Evolutionary conservation across 2,797 vertebrate genomes (phyloP), one percentile per base, ranked within the genome.

Genomic region (Chelon labrosus): DNA sequence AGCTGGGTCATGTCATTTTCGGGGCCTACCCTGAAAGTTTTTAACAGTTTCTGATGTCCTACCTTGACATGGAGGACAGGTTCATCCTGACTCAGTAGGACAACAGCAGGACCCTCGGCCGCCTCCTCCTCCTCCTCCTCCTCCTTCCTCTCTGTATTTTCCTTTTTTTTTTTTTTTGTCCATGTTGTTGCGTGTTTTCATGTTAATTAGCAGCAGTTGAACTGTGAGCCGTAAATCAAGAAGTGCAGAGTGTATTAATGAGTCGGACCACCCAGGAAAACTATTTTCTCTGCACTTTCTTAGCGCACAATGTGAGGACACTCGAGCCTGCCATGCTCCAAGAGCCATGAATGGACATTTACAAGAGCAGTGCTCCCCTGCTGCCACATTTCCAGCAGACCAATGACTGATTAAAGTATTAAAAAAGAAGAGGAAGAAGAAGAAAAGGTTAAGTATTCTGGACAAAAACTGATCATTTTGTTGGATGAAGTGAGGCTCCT

Each of bases 191-290:
- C 77, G 47, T 66, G 78, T 92, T 90, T 90, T 85, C 89, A 92
- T 88, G 82, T 90, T 95, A 94, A 95, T 94, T 94, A 87, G 91
- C 91, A 90, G 93, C 87, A 91, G 93, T 94, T 95, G 94, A 95
- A 95, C 94, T 83, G 90, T 68, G 88, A 95, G 94, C 93, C 92
- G 93, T 94, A 95, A 95, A 95, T 95, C 94, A 95, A 95, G 91
- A 93, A 94, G 90, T 87, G 83, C 91, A 66, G 89, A 93, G 92
- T 92, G 89, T 92, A 92, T 93, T 91, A 93, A 93, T 90, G 91
- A 93, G 91, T 90, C 73, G 89, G 94, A 94, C 94, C 94, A 95
- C 94, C 94, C 94, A 94, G 70, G 85, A 84, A 74, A 87, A 90
- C 83, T 85, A 88, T 88, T 92, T 93, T 90, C 88, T 89, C 84